Evolutionary conservation across 2,888 invertebrate genomes (phyloP), one percentile per base, ranked within the genome.

Genomic region (Penaeus monodon): DNA sequence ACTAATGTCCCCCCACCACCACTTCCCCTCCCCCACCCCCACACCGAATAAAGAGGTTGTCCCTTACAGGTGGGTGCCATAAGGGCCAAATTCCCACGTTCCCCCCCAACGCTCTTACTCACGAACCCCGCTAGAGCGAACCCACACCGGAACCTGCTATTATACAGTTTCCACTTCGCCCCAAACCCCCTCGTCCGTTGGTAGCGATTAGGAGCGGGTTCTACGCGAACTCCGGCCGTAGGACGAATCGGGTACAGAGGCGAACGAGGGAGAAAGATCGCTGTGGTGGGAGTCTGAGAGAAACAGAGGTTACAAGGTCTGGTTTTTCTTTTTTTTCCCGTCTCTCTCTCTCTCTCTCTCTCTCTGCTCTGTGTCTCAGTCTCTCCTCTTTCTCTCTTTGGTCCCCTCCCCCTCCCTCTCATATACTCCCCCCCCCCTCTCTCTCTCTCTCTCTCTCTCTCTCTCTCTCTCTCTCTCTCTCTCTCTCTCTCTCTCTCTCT

Each of bases 251-350:
- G n/a, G 27, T 63, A 57, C 33, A 49, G 63, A 79, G 79, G 49
- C 22, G 44, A 17, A 64, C 63, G 57, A 27, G 79, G 27, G 22
- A 29, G 65, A 20, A 80, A 64, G 65, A 63, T 79, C 63, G 14
- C 63, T n/a, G 80, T 33, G 33, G 66, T n/a, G 10, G 80, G 82
- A 57, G 81, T 57, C 57, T 27, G 70, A 44, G n/a, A 70, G 44
- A 81, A 70, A 82, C 82, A 74, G 82, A 74, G 82, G 82, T 82
- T 82, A 82, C 82, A 82, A 82, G 82, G 82, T 82, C 82, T 82
- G 57, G 38, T 33, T 73, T 82, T 66, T 66, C 66, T 68, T 38
- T 68, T 44, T 81, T 22, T 68, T 44, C 66, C 29, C 65, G 24
- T 81, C 27, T 27, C 29, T 68, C 68, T 74, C 65, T 82, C 65